A percentile compares a stretch with the other conserved stretches of the same genome.
Evolutionary conservation across 1,140 invertebrate genomes (phyloP).

Genomic region (Sinella curviseta): DNA sequence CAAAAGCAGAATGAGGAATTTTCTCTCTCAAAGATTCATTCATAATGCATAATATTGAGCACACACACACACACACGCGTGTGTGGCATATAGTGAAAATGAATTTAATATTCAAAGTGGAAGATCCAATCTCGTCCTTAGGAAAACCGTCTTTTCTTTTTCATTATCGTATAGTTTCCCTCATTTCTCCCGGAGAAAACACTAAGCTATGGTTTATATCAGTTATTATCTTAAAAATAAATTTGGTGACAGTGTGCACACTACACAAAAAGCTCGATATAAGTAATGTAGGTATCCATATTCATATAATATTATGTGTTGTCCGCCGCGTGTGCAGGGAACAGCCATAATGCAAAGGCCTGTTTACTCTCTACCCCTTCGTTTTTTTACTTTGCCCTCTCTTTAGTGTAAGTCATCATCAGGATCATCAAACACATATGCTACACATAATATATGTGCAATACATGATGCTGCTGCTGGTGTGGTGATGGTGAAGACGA

Average conservation of each 20-base stretch:
- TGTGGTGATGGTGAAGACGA: not conserved
- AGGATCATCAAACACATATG: conserved; percentile 5
- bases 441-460: not conserved
- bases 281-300: too few species aligned
- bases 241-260: not conserved
- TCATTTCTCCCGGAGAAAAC: not conserved
- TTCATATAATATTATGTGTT: too few species aligned
- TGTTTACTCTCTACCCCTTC: too few species aligned
- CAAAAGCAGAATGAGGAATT: not conserved
- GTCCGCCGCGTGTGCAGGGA: too few species aligned
- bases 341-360: too few species aligned
- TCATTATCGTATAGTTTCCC: not conserved
- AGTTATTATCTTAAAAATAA: not conserved
- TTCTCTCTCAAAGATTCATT: not conserved
- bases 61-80: too few species aligned
- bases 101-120: conserved; percentile 14
- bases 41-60: not conserved
- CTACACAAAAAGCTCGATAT: too few species aligned
- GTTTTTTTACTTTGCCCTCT: too few species aligned
- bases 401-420: not conserved
- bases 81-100: not conserved
- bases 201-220: not conserved
- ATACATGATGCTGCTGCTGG: not conserved
- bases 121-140: not conserved
- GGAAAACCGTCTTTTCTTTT: not conserved